Percentiles rank a stretch among this genome's conserved stretches.
phyloP scores from a whole-genome alignment of 2,113 vertebrate genomes.

The Pogona vitticeps region DNA sequence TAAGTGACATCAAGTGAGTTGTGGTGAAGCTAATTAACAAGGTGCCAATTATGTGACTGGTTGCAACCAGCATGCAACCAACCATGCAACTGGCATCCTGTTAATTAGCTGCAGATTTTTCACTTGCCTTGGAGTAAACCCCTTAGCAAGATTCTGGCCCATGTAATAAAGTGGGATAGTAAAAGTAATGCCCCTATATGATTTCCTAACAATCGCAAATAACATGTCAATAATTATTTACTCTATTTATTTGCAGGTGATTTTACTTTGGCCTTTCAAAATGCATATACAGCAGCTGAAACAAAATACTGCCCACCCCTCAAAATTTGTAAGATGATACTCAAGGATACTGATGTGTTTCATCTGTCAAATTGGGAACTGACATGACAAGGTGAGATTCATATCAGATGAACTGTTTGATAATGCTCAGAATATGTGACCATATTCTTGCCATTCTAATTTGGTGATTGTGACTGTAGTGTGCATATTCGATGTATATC shows the following conservation, averaged over 20 bases:
- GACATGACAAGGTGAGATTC: conserved; percentile 50
- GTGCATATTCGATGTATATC: conserved; percentile 44
- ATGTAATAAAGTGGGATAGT: no score
- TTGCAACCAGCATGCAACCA: no score
- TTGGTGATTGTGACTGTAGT: conserved; percentile 46
- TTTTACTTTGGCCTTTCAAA: neutral
- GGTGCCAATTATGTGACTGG: no score
- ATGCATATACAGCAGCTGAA: neutral
- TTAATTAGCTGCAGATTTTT: no score
- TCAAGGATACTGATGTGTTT: conserved; percentile 35
- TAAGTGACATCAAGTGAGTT: no score
- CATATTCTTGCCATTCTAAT: conserved; percentile 58
- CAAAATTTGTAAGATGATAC: neutral
- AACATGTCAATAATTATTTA: neutral
- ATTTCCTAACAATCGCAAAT: neutral
- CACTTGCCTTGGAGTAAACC: no score
- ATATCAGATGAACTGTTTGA: conserved; percentile 51
- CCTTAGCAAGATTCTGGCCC: no score
- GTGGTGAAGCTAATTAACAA: no score
- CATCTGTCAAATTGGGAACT: conserved; percentile 56
- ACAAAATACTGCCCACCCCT: neutral
- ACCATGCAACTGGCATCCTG: no score
- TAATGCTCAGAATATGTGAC: conserved; percentile 50
- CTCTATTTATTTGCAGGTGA: neutral
- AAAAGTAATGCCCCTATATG: neutral